These are phyloP conservation scores for Latrodectus hesperus DNA, from an alignment of 2,888 invertebrate species.

Conservation along the genomic window DNA sequence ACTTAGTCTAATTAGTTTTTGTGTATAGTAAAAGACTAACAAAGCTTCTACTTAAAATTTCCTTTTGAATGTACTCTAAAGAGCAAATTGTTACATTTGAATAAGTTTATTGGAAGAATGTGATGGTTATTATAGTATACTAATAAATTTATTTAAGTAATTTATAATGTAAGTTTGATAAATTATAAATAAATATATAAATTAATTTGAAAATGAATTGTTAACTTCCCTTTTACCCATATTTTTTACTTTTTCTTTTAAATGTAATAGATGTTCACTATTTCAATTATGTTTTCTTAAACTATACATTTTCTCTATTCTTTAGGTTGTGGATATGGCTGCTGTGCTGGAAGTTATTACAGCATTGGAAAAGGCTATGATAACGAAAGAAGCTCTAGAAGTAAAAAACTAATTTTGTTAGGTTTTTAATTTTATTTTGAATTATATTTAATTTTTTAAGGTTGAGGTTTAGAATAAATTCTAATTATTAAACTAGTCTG, in stretches of 20 bases:
- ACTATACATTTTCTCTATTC: background rate
- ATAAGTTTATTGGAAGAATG: no score
- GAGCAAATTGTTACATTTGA: no score
- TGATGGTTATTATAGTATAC: no score
- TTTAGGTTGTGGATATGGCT: conserved; percentile 94
- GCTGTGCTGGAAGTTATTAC: conserved; percentile 94
- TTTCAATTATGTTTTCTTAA: conserved; percentile 7
- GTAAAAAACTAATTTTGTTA: conserved; percentile 76
- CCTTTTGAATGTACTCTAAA: no score
- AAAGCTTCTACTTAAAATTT: no score
- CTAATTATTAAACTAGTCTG: no score
- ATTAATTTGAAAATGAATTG: background rate
- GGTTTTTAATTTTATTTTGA: background rate
- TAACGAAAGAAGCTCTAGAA: conserved; percentile 93
- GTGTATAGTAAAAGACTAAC: no score
- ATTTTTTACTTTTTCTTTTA: background rate
- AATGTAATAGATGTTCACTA: background rate
- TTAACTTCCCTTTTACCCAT: background rate
- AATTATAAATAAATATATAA: background rate
- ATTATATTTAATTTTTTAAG: no score
- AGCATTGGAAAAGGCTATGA: conserved; percentile 90
- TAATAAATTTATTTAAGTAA: background rate
- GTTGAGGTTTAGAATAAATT: no score
- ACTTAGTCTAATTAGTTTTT: no score
- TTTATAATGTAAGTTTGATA: background rate